Evolutionary conservation across 2,113 vertebrate genomes (phyloP), one percentile per base, ranked within the genome.

Genomic region (Ornithorhynchus anatinus): DNA sequence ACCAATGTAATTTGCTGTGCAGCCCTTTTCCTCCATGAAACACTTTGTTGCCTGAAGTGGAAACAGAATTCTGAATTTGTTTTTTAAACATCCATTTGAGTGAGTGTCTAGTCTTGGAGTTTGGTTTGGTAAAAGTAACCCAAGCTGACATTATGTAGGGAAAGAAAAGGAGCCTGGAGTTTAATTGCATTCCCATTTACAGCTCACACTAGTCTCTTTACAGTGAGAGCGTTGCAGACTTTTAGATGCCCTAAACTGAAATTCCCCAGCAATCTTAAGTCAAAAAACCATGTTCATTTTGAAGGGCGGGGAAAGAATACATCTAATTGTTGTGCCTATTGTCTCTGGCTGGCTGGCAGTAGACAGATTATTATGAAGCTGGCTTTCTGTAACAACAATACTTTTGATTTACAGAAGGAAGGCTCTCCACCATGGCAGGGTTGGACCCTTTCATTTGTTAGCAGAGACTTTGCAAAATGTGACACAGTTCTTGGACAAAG

Each of bases 401-500:
- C 70, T 19, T 62, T 53, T 80, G 80, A 87, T 91, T 91, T 91
- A 63, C 66, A 88, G 87, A 87, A 79, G 81, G 42, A 85, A 78
- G 70, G 72, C 67, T 65, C 37, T 51, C 42, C 69, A 80, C 65
- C 80, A 75, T 82, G 59, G 52, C 66, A 84, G 29, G 75, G 58
- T 59, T 66, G 53, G 31, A 25, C 35, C 80, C 56, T 44, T 66
- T 65, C 77, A 73, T 72, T 74, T 63, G 67, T 84, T 89, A 78
- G 80, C 68, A 57, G 76, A 83, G 70, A 85, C 79, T 79, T 54
- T 53, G 75, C 50, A 77, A 66, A 70, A 65, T 48, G 51, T 81
- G 69, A 69, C 70, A 76, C 81, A 84, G 64, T 84, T 83, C 84
- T 90, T 92, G 88, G 89, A 90, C 87, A 77, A 29, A 69, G 40